phyloP scores from a whole-genome alignment of 92 coral and sea anemone species.

The Epizoanthus illoricatus region DNA sequence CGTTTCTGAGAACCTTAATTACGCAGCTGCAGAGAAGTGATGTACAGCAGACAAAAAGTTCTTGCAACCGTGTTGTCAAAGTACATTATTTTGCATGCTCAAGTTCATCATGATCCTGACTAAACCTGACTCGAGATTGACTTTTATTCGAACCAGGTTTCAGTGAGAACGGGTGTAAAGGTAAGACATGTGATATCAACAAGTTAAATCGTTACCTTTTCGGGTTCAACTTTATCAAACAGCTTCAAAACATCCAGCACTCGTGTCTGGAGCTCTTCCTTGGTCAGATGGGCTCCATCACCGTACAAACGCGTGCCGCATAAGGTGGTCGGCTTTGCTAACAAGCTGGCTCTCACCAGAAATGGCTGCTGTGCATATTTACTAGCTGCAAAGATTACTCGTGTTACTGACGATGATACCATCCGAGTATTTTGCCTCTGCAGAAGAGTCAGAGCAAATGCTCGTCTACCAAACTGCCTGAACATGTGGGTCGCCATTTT shows the following conservation, averaged over 20 bases:
- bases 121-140: no score
- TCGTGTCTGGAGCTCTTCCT: constrained; percentile 83
- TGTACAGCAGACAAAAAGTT: no score
- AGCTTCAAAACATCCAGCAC: constrained; percentile 90
- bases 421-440: constrained; percentile 73
- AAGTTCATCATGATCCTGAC: no score
- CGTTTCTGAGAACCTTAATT: no score
- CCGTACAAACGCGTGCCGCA: constrained; percentile 68
- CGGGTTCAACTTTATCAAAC: constrained; percentile 95
- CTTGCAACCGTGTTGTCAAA: no score
- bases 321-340: constrained; percentile 48
- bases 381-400: constrained; percentile 67
- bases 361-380: constrained; percentile 65
- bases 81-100: no score
- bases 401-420: constrained; percentile 68
- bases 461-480: constrained; percentile 62
- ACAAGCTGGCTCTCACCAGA: constrained; percentile 49
- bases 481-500: constrained; percentile 98
- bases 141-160: no score
- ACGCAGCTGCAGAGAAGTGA: no score
- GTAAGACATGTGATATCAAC: no score
- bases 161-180: no score
- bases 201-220: constrained; percentile 52
- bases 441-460: constrained; percentile 56
- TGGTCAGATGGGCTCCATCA: constrained; percentile 64